phyloP scores from a whole-genome alignment of 2,797 vertebrate genomes.

The Chelon auratus region DNA sequence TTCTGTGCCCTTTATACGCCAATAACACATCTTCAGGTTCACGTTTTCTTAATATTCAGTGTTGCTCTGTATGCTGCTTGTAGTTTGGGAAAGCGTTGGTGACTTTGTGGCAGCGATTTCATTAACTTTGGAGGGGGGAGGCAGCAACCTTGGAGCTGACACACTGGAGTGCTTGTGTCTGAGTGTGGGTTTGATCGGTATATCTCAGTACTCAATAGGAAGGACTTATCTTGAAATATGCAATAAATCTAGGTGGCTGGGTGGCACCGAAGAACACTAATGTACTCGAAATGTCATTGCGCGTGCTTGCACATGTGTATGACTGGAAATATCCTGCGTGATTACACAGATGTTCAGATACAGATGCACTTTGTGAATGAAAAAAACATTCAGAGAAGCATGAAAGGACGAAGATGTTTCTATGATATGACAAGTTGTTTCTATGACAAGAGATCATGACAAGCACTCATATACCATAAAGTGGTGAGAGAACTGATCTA shows the following conservation, averaged over 20 bases:
- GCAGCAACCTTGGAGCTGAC: conserved; percentile 51
- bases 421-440: no score
- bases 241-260: conserved; percentile 1
- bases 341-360: not conserved
- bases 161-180: conserved; percentile 17
- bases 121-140: conserved; percentile 46
- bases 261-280: not conserved
- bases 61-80: not conserved
- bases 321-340: not conserved
- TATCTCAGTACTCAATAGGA: conserved; percentile 36
- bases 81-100: conserved; percentile 3
- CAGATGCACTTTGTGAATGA: no score
- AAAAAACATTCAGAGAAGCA: no score
- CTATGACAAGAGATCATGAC: no score
- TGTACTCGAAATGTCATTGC: not conserved
- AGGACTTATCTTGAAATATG: conserved; percentile 27
- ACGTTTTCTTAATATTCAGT: conserved; percentile 20
- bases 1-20: conserved; percentile 5
- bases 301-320: not conserved
- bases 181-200: not conserved
- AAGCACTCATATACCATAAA: no score
- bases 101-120: conserved; percentile 45
- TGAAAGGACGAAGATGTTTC: no score
- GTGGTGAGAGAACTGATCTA: no score
- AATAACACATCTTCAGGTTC: conserved; percentile 17